phyloP scores from a whole-genome alignment of 2,797 vertebrate genomes.

The Leptodactylus fallax region DNA sequence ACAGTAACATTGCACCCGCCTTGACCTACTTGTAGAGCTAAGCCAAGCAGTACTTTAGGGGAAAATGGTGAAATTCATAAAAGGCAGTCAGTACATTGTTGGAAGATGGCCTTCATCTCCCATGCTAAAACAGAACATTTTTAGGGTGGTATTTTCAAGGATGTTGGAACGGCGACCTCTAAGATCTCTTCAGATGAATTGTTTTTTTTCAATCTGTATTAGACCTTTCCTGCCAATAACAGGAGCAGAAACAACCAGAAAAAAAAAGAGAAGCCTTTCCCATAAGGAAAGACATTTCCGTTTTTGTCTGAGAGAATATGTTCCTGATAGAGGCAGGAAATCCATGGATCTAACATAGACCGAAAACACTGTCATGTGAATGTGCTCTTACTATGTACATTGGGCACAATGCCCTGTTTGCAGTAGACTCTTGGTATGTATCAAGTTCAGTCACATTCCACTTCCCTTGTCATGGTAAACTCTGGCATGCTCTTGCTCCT shows the following conservation, averaged over 20 bases:
- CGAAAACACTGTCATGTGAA: background rate
- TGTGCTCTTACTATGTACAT: background rate
- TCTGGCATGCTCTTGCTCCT: constrained; percentile 81
- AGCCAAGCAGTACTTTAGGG: background rate
- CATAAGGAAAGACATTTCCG: background rate
- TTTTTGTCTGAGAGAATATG: background rate
- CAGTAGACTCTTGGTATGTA: background rate
- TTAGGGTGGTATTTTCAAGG: background rate
- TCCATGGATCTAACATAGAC: background rate
- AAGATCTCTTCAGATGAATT: background rate
- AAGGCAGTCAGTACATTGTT: background rate
- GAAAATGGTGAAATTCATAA: background rate
- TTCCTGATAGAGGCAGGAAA: background rate
- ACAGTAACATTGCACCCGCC: background rate
- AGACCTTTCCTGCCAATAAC: background rate
- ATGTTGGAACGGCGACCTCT: background rate
- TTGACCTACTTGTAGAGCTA: background rate
- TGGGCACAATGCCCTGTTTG: background rate
- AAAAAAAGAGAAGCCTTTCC: background rate
- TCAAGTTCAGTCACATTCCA: constrained; percentile 22
- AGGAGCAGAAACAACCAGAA: background rate
- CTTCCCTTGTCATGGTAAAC: constrained; percentile 72
- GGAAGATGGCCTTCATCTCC: background rate
- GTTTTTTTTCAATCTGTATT: background rate
- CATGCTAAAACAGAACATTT: background rate